Evolutionary conservation across 2,888 invertebrate genomes (phyloP), one percentile per base, ranked within the genome.

Genomic region (Lithophane ornitopus): DNA sequence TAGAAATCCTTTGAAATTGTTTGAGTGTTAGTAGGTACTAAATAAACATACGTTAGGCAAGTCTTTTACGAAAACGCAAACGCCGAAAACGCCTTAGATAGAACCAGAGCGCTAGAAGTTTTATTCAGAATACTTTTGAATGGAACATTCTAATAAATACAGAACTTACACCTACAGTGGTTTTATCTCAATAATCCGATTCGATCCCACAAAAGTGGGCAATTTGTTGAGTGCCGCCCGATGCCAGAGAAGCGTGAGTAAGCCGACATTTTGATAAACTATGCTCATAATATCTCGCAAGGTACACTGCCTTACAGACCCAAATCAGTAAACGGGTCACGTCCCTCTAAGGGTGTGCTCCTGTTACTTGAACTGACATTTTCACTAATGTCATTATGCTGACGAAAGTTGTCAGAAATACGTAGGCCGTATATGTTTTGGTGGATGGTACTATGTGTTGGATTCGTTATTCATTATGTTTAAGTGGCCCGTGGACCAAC

Each of bases 181-280:
- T 87, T 87, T 88, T 88, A 89, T 89, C 87, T 89, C 86, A 89
- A 89, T 93, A 92, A 92, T 91, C 90, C 90, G 83, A 87, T 88
- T 89, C 86, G 88, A 91, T 91, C 89, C 88, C 84, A 87, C 89
- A 89, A 91, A 92, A 92, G 92, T 89, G 91, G 89, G 86, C 93
- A 94, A 95, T 94, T 94, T 94, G 94, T 93, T 91, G 90, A 91
- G 92, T 92, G 90, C 91, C 89, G 86, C 88, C 89, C 87, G 90
- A 91, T 91, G 91, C 87, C 89, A 81, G 89, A 89, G 89, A 88
- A 87, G 89, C 90, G 89, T 88, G 74, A 90, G 86, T 88, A 89
- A 91, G 88, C 90, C 90, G 93, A 90, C 92, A 89, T 91, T 94
- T 94, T 94, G 94, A 94, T 93, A 94, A 93, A 94, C 94, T 94